phyloP scores from a whole-genome alignment of 2,888 invertebrate species.

The Leucozona laternaria region DNA sequence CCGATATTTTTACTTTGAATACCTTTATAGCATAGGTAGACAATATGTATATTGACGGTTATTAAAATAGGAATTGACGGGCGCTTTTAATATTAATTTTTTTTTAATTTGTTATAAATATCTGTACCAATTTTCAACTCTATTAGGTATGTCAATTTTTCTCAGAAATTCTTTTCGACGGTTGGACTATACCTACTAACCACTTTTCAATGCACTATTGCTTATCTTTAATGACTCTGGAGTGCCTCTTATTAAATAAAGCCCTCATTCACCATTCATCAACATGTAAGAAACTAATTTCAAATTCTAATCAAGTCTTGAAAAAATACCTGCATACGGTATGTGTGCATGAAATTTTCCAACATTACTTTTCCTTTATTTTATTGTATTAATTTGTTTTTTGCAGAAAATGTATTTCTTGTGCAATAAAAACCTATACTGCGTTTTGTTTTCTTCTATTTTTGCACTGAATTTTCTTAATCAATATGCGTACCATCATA shows the following conservation, averaged over 20 bases:
- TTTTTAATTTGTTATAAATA: no score
- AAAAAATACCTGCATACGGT: slow-evolving; percentile 29
- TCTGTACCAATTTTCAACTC: no score
- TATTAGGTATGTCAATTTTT: no score
- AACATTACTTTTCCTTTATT: background rate
- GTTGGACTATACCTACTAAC: background rate
- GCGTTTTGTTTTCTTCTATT: background rate
- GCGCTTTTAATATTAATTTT: no score
- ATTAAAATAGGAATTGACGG: no score
- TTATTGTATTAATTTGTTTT: slow-evolving; percentile 3
- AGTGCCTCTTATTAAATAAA: background rate
- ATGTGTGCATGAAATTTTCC: slow-evolving; percentile 17
- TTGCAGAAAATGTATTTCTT: slow-evolving; percentile 18
- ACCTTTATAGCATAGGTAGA: no score
- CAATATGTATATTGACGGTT: no score
- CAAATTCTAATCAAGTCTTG: slow-evolving; percentile 43
- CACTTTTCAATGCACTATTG: background rate
- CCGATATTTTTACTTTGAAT: no score
- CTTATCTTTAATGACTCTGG: background rate
- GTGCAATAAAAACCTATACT: slow-evolving; percentile 3
- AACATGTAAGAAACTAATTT: slow-evolving; percentile 24
- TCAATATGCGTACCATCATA: slow-evolving; percentile 52
- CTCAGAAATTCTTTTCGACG: no score
- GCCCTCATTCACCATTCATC: background rate
- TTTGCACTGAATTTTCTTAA: slow-evolving; percentile 53